Evolutionary conservation across 1,140 invertebrate species (phyloP).

Genomic region (Yoshiicerus persimilis): DNA sequence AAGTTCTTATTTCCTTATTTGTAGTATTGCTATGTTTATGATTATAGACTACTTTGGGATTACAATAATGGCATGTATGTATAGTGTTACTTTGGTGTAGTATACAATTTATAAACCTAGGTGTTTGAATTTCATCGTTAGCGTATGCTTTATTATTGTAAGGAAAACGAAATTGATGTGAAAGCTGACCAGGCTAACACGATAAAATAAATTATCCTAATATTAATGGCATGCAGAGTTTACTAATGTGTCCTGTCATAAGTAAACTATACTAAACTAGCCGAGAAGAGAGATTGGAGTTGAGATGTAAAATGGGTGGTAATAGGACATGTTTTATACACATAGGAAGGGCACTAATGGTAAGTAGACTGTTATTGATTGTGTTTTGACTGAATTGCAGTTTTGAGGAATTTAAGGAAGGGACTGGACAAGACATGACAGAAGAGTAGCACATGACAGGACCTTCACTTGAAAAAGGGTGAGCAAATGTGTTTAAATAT

Average conservation of each 20-base stretch:
- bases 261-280: background rate
- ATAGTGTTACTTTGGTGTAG: background rate
- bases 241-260: slow-evolving; percentile 9
- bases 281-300: background rate
- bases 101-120: background rate
- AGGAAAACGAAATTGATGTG: background rate
- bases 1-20: background rate
- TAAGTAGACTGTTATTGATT: background rate
- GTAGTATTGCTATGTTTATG: background rate
- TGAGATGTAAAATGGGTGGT: background rate
- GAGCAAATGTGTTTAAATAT: slow-evolving; percentile 18
- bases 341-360: background rate
- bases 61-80: background rate
- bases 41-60: background rate
- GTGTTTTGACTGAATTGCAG: background rate
- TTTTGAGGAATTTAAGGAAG: background rate
- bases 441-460: background rate
- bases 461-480: slow-evolving; percentile 7
- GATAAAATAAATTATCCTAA: slow-evolving; percentile 19
- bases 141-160: background rate
- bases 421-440: background rate
- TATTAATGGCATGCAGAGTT: slow-evolving; percentile 13
- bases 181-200: background rate
- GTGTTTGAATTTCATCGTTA: too few species aligned
- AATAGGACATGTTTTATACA: background rate